Evolutionary conservation across 2,113 vertebrate species (phyloP), one percentile per base, ranked within the genome.

Genomic region (Podiceps cristatus): DNA sequence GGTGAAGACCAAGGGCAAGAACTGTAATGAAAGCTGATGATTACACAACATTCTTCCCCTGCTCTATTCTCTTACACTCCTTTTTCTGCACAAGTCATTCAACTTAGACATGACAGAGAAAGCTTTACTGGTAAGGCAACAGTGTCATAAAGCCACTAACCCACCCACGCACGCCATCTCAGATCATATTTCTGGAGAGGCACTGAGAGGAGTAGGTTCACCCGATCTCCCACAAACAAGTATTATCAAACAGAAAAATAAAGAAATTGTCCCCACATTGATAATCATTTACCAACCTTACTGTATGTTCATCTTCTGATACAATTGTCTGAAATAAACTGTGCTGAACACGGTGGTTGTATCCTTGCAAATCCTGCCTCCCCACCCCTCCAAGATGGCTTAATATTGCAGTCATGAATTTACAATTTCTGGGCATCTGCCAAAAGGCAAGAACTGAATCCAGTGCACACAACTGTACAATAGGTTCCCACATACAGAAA

Each of bases 381-480:
- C 18, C 45, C 56, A 27, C 55, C 56, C 49, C 93, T 90, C 84
- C 92, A 97, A 97, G 98, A 97, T 62, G 90, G 86, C 87, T 97
- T 97, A 95, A 95, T 94, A 84, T 72, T 93, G 89, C 10, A 84
- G 95, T 78, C 85, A 95, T 78, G 97, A 95, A 97, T 95, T 97
- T 88, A 94, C 96, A 75, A 95, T 97, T 81, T 98, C 91, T 96
- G 96, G 67, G 28, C 79, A 90, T 90, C 89, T 91, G 97, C 98
- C 98, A 98, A 97, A 95, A 93, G 93, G 95, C 98, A 86, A 97
- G 92, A 81, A 92, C 82, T 79, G 93, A 98, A 97, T 98, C 96
- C 98, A 99, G 98, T 98, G 98, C 97, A 97, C 98, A 98, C 88
- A 98, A 98, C 97, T 98, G 96, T 98, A 94, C 96, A 97, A 94